Conservation (phyloP, 2,113 vertebrate genomes). For the Ceyx melanurus region DNA sequence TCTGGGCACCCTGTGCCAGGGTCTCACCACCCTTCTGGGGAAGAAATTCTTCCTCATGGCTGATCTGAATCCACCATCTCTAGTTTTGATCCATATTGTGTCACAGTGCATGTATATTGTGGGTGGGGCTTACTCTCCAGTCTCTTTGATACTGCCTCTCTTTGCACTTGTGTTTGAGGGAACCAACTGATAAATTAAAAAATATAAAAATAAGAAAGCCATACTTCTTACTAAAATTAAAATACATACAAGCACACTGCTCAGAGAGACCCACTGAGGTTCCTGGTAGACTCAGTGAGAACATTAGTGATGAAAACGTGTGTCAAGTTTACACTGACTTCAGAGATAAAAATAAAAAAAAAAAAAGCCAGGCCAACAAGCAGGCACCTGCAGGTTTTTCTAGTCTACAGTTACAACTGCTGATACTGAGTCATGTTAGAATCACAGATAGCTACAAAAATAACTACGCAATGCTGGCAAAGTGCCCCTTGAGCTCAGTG, state of each 20-base stretch:
- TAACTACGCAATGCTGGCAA: not conserved
- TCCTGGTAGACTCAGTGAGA: slow-evolving; percentile 55
- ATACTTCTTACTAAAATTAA: not conserved
- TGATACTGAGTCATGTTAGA: not conserved
- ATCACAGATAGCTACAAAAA: not conserved
- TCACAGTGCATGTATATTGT: not conserved
- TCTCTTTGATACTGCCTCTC: not conserved
- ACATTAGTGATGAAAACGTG: slow-evolving; percentile 59
- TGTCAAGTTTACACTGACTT: slow-evolving; percentile 63
- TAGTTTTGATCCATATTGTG: too few relatives aligned
- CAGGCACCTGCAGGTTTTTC: slow-evolving; percentile 19
- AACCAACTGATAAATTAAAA: not conserved
- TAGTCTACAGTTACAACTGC: not conserved
- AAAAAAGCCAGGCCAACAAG: not conserved
- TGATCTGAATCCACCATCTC: too few relatives aligned
- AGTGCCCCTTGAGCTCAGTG: not conserved
- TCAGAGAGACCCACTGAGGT: slow-evolving; percentile 41
- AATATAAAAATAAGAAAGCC: not conserved
- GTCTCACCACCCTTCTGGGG: too few relatives aligned
- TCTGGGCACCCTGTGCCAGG: too few relatives aligned
- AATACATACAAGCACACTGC: not conserved
- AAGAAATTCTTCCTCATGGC: too few relatives aligned
- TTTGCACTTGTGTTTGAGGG: not conserved
- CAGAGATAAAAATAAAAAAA: not conserved
- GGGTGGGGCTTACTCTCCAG: not conserved